Conservation (phyloP, 2,888 invertebrate genomes). For the Protodeltote pygarga region DNA sequence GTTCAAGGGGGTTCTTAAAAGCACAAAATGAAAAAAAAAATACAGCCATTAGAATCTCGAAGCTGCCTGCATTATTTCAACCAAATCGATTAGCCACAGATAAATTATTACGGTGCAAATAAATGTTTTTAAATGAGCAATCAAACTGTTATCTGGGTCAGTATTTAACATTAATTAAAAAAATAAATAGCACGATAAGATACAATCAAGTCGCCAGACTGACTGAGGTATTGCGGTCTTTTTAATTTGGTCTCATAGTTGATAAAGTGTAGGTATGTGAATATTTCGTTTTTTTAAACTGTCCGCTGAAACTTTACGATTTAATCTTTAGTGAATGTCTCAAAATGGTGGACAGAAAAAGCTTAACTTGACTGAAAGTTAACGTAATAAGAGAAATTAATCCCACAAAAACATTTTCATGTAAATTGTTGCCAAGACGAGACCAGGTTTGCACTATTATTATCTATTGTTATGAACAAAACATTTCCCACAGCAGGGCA, state of each 20-base stretch:
- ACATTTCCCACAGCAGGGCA: no score
- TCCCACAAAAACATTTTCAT: no score
- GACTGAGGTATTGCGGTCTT: slow-evolving; percentile 29
- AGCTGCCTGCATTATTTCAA: slow-evolving; percentile 17
- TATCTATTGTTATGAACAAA: no score
- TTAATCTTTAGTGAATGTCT: slow-evolving; percentile 18
- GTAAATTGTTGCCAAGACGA: no score
- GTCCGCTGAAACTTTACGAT: slow-evolving; percentile 26
- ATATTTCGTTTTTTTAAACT: slow-evolving; percentile 37
- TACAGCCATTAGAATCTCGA: no score
- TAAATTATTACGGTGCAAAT: slow-evolving; percentile 36
- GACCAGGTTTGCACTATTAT: no score
- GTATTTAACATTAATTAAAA: slow-evolving; percentile 51
- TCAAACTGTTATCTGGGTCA: slow-evolving; percentile 51
- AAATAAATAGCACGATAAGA: slow-evolving; percentile 36
- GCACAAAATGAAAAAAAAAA: slow-evolving; percentile 10
- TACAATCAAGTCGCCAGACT: slow-evolving; percentile 18
- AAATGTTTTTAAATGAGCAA: slow-evolving; percentile 49
- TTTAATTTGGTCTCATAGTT: slow-evolving; percentile 39
- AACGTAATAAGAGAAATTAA: no score
- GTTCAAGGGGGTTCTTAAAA: slow-evolving; percentile 12
- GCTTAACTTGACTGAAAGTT: no score
- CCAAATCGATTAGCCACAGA: slow-evolving; percentile 48
- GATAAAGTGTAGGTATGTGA: slow-evolving; percentile 39
- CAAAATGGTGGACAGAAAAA: slow-evolving; percentile 19